Evolutionary conservation across 2,888 invertebrate species (phyloP).

Genomic region (Microctonus brassicae): DNA sequence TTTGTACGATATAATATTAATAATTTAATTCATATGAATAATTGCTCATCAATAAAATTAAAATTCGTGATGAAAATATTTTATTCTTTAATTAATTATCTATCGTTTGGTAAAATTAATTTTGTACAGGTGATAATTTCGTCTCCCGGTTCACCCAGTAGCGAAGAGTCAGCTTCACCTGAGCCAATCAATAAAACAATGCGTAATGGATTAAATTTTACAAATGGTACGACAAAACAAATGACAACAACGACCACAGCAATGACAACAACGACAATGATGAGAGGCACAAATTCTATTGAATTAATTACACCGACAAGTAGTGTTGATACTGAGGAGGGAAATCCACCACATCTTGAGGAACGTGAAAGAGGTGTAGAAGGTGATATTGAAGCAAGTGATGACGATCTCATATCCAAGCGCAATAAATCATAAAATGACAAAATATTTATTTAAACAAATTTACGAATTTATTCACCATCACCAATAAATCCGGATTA

Average conservation of each 20-base stretch:
- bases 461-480: not conserved
- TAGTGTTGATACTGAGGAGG: slow-evolving; percentile 75
- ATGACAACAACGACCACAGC: slow-evolving; percentile 66
- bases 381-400: slow-evolving; percentile 74
- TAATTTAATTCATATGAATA: not conserved
- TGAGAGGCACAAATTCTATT: slow-evolving; percentile 48
- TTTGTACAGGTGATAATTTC: slow-evolving; percentile 75
- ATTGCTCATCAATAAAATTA: not conserved
- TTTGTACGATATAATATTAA: not conserved
- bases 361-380: slow-evolving; percentile 73
- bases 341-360: slow-evolving; percentile 70
- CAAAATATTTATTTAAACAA: not conserved
- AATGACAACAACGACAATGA: slow-evolving; percentile 69
- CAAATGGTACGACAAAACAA: slow-evolving; percentile 32
- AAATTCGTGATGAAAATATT: not conserved
- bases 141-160: slow-evolving; percentile 90
- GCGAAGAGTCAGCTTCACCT: slow-evolving; percentile 85
- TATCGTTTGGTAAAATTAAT: not conserved
- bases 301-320: slow-evolving; percentile 74
- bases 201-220: slow-evolving; percentile 49
- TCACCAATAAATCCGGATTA: not conserved
- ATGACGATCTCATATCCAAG: slow-evolving; percentile 63
- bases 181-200: slow-evolving; percentile 79
- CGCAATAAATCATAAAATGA: slow-evolving; percentile 47
- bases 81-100: not conserved